Percentiles rank a stretch among this genome's conserved stretches.
Evolutionary conservation across 2,797 vertebrate species (phyloP).

Genomic region (Crenichthys baileyi): DNA sequence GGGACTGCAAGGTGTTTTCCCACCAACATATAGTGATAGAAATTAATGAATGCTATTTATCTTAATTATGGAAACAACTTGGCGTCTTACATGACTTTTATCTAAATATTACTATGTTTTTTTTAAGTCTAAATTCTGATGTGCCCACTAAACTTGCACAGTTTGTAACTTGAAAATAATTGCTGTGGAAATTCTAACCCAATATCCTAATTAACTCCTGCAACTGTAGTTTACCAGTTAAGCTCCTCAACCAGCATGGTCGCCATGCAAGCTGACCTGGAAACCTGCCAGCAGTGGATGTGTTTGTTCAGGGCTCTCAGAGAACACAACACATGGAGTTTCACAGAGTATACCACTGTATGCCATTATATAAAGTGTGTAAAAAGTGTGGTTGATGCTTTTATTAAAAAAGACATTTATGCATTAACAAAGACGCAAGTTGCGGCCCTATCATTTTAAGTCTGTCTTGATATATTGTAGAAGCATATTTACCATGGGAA

Average conservation of each 20-base stretch:
- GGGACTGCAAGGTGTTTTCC: conserved; percentile 66
- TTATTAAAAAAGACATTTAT: conserved; percentile 22
- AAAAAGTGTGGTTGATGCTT: conserved; percentile 15
- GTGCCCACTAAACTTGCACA: neutral
- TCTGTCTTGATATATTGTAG: conserved; percentile 15
- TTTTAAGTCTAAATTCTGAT: neutral
- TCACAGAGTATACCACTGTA: neutral
- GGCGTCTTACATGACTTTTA: neutral
- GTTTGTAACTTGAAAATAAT: neutral
- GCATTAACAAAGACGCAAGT: conserved; percentile 10
- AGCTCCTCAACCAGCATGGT: neutral
- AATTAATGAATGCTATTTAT: neutral
- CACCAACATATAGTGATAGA: conserved; percentile 37
- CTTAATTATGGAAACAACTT: neutral
- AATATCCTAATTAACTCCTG: neutral
- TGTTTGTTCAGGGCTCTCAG: conserved; percentile 14
- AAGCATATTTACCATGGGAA: conserved; percentile 42
- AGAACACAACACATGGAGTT: conserved; percentile 16
- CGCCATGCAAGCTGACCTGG: conserved; percentile 2
- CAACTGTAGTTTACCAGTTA: neutral
- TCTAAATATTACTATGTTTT: neutral
- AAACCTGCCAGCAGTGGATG: neutral
- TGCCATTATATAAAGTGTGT: conserved; percentile 3
- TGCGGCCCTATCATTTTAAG: neutral
- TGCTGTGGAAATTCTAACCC: neutral